A percentile compares a stretch with the other conserved stretches of the same genome.
These are phyloP conservation scores for Apistogramma diplotaenia DNA, from an alignment of 2,113 vertebrate species.

Conservation along the genomic window DNA sequence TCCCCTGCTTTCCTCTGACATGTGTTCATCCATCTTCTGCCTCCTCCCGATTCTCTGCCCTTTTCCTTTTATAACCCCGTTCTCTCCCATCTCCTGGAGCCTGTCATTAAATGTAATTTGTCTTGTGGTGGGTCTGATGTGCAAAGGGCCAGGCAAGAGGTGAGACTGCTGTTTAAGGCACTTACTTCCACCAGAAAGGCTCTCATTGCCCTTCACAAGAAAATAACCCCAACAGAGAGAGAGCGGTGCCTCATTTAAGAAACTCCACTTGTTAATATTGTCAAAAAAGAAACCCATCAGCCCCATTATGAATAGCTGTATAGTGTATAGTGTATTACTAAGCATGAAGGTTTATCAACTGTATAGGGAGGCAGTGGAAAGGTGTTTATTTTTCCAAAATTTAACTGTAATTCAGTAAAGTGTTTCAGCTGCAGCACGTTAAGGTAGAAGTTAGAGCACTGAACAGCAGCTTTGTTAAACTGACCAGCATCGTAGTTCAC, in stretches of 20 bases:
- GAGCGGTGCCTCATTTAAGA: not conserved
- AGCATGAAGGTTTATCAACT: not conserved
- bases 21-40: not conserved
- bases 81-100: not conserved
- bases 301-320: not conserved
- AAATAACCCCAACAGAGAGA: not conserved
- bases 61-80: not conserved
- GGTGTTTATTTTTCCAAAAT: not conserved
- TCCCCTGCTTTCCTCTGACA: not conserved
- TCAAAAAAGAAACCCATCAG: not conserved
- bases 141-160: not conserved
- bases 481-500: not conserved
- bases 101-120: conserved; percentile 27
- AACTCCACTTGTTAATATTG: not conserved
- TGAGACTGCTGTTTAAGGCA: conserved; percentile 12
- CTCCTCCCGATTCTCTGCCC: not conserved
- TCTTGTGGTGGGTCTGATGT: not conserved
- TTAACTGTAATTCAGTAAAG: not conserved
- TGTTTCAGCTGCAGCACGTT: not conserved
- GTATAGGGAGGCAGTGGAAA: not conserved
- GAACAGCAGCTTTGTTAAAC: not conserved
- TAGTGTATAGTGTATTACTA: too few relatives aligned
- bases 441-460: not conserved
- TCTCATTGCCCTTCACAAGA: not conserved
- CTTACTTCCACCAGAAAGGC: not conserved